These are phyloP conservation scores for Scomber scombrus DNA, from an alignment of 2,113 vertebrate species.

Conservation along the genomic window DNA sequence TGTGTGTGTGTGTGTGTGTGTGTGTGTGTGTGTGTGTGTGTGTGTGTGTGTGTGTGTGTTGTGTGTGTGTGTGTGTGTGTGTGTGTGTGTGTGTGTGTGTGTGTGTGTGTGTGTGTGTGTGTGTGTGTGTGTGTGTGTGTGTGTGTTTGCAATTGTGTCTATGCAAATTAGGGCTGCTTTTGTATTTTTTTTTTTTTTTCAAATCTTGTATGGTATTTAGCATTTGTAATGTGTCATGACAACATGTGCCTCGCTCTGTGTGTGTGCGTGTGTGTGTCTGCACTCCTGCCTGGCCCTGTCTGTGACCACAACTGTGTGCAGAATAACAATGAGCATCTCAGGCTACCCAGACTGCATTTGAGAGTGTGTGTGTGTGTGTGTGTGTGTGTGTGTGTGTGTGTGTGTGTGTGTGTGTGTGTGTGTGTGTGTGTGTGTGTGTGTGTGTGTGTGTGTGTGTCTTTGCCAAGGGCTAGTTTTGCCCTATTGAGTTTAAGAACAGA, in stretches of 20 bases:
- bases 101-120: constrained; percentile 23
- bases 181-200: constrained; percentile 55
- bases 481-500: constrained; percentile 61
- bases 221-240: constrained; percentile 70
- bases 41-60: constrained; percentile 22
- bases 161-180: constrained; percentile 64
- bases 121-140: constrained; percentile 12
- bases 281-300: constrained; percentile 67
- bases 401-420: constrained; percentile 28
- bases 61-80: constrained; percentile 5
- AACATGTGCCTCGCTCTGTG: constrained; percentile 35
- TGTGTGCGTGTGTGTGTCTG: constrained; percentile 38
- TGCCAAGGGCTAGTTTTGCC: constrained; percentile 58
- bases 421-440: constrained; percentile 26
- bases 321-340: constrained; percentile 82
- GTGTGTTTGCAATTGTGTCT: constrained; percentile 33
- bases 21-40: constrained; percentile 14
- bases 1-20: constrained; percentile 34
- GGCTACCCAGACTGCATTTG: constrained; percentile 44
- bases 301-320: constrained; percentile 77
- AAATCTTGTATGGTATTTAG: constrained; percentile 69
- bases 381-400: constrained; percentile 31
- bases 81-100: constrained; percentile 15
- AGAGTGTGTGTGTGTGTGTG: constrained; percentile 32
- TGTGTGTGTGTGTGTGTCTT: constrained; percentile 23